Conservation (phyloP, 1,140 invertebrate species). For the Sitobion miscanthi region DNA sequence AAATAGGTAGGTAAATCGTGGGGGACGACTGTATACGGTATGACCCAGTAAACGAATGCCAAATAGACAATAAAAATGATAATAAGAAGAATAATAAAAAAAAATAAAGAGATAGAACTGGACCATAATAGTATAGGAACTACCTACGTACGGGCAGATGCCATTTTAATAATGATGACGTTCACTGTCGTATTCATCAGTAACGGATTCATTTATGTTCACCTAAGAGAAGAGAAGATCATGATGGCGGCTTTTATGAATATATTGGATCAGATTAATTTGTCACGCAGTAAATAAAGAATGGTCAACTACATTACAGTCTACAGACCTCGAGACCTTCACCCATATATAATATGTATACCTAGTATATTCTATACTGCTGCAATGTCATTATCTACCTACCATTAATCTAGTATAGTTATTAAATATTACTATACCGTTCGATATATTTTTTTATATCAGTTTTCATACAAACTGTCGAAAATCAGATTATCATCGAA, state of each 20-base stretch:
- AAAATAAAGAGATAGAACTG: conserved; percentile 18
- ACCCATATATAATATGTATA: background rate
- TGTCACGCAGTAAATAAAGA: background rate
- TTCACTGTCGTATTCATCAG: background rate
- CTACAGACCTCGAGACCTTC: conserved; percentile 21
- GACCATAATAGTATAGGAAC: background rate
- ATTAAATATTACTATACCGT: background rate
- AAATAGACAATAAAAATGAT: background rate
- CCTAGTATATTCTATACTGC: background rate
- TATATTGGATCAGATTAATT: conserved; percentile 19
- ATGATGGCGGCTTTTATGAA: background rate
- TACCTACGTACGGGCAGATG: background rate
- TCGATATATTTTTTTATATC: background rate
- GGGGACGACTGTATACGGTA: background rate
- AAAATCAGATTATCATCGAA: background rate
- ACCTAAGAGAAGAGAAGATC: background rate
- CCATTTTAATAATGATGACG: background rate
- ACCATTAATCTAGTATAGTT: background rate
- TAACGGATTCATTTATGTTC: conserved; percentile 17
- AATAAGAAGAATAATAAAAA: background rate
- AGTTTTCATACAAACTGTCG: background rate
- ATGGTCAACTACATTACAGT: background rate
- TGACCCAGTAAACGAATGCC: conserved; percentile 21
- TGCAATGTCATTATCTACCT: background rate
- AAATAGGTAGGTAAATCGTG: conserved; percentile 12